Base-by-base conservation (phyloP, 2,888 invertebrate species). In the Erebia epiphron region DNA sequence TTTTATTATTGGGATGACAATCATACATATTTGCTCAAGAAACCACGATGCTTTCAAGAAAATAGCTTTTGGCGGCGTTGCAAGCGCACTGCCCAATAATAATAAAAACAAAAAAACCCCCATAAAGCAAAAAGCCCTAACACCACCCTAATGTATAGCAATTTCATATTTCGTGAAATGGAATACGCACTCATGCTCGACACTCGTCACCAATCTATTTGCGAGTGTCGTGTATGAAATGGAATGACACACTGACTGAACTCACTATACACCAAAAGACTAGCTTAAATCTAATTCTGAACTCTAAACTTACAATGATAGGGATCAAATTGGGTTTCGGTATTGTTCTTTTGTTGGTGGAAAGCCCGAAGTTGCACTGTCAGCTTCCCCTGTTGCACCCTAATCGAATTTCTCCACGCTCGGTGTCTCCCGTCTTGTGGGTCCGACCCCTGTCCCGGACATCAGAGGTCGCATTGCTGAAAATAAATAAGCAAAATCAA, bases 391-490 rank as follows among this genome's bases (percentile, higher is more conserved):
- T 85, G 86, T 83, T 90, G 91, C 91, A 90, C 92, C 93, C 93
- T 93, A 92, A 93, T 93, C 91, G 90, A 92, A 92, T 93, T 80
- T 87, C 86, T 86, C 83, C 80, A 91, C 91, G 92, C 88, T 87
- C 91, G 89, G 92, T 88, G 89, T 86, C 86, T 87, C 83, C 83
- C 82, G 85, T 88, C 89, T 89, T 88, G 84, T 87, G 87, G 88
- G 88, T 83, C 82, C 79, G 79, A 86, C 90, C 90, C 91, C 88
- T 88, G 86, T 78, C 76, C 82, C 83, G 88, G 87, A 90, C 90
- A 87, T 86, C 87, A 86, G 89, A 91, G 88, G 87, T 87, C 86
- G 86, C 79, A 80, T 83, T 83, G 85, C 86, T 86, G 88, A 90
- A 91, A 90, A 93, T 92, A 91, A 91, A 92, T 91, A 91, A 87